Conservation (phyloP, 2,888 invertebrate species). For the Latrodectus elegans region DNA sequence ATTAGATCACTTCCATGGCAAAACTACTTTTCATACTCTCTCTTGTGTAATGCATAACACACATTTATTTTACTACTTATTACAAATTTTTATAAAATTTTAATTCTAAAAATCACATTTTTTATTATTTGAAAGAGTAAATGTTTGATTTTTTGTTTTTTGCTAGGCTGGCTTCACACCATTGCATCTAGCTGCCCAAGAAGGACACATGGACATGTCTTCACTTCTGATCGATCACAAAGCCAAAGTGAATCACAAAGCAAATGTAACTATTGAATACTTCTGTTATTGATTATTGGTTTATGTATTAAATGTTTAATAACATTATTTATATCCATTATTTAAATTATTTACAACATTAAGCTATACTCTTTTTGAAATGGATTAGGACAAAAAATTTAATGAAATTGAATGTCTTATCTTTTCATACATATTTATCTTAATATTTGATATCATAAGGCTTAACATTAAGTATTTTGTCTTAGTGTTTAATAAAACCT, state of each 20-base stretch:
- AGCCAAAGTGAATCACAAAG: slow-evolving; percentile 90
- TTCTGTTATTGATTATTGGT: not conserved
- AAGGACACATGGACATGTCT: slow-evolving; percentile 96
- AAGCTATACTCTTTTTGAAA: not conserved
- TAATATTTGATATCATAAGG: no score
- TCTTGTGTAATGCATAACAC: no score
- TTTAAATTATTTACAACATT: not conserved
- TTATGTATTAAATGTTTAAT: not conserved
- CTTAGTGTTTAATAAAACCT: no score
- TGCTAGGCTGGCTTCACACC: slow-evolving; percentile 86
- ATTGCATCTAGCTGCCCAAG: slow-evolving; percentile 88
- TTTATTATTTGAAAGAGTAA: no score
- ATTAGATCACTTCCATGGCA: no score
- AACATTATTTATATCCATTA: not conserved
- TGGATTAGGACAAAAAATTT: not conserved
- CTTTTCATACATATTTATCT: no score
- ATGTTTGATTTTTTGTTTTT: not conserved
- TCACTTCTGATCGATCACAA: slow-evolving; percentile 93
- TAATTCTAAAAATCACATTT: no score
- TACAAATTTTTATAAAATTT: no score
- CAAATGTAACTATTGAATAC: slow-evolving; percentile 80
- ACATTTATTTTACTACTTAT: no score
- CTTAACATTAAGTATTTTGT: no score
- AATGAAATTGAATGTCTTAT: no score
- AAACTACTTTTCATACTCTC: no score